phyloP scores from a whole-genome alignment of 2,888 invertebrate species.

The Lacanobia oleracea region DNA sequence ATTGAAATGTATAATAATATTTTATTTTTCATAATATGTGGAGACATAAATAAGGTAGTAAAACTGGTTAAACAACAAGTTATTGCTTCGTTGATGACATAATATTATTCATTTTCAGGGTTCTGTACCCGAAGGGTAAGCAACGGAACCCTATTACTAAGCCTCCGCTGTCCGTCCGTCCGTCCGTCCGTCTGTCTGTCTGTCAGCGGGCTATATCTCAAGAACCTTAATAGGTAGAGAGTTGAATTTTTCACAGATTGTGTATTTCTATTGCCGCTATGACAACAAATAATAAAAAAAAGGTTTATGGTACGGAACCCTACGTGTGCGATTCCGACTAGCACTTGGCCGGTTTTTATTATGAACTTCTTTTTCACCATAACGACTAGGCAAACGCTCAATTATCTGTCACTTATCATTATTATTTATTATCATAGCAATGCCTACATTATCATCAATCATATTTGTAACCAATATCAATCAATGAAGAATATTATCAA shows the following conservation, averaged over 20 bases:
- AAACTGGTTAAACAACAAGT: constrained; percentile 23
- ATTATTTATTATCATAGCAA: constrained; percentile 9
- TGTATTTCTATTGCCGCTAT: no score
- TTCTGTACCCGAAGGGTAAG: no score
- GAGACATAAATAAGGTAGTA: constrained; percentile 8
- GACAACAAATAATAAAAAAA: no score
- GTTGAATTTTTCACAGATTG: no score
- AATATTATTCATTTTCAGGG: constrained; percentile 1
- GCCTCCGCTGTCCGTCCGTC: no score
- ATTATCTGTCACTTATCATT: constrained; percentile 21
- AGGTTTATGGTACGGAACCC: no score
- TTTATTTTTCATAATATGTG: constrained; percentile 9
- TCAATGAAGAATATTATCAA: background rate
- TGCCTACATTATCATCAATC: background rate
- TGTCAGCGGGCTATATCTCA: no score
- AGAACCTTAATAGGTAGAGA: no score
- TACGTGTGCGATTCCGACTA: no score
- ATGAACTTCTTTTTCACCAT: background rate
- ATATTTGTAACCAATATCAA: background rate
- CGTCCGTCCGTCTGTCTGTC: no score
- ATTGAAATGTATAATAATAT: constrained; percentile 19
- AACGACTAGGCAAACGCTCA: background rate
- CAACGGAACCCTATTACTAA: no score
- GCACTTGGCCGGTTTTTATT: no score
- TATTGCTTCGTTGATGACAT: constrained; percentile 19